Evolutionary conservation across 2,888 invertebrate species (phyloP).

Genomic region (Lamproptera curius): DNA sequence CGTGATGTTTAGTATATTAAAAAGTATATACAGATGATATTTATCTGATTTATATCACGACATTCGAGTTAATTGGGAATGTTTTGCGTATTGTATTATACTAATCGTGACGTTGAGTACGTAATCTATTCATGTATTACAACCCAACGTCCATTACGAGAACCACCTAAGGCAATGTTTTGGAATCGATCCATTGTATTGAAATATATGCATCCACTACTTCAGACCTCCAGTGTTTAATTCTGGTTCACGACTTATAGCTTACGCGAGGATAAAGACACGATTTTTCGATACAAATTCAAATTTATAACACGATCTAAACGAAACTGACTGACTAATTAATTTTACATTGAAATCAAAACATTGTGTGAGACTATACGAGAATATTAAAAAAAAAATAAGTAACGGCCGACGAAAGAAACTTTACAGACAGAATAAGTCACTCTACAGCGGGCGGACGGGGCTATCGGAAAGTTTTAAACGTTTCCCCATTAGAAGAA

Average conservation of each 20-base stretch:
- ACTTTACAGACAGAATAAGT: constrained; percentile 25
- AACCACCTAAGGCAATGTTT: constrained; percentile 18
- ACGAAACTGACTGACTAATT: too few species aligned
- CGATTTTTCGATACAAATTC: background rate
- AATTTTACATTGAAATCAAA: background rate
- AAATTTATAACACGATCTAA: background rate
- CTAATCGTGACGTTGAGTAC: constrained; percentile 10
- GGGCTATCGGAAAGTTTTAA: constrained; percentile 21
- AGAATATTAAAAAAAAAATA: background rate
- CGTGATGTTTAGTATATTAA: too few species aligned
- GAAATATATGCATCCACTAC: constrained; percentile 14
- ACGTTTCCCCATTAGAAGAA: constrained; percentile 31
- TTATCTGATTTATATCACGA: constrained; percentile 8
- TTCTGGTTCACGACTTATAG: constrained; percentile 4
- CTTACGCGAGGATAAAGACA: background rate
- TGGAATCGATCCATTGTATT: constrained; percentile 20
- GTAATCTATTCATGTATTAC: constrained; percentile 4
- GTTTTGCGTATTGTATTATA: constrained; percentile 10
- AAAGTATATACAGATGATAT: too few species aligned
- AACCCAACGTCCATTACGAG: constrained; percentile 8
- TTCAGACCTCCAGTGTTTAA: constrained; percentile 9
- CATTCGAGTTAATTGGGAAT: constrained; percentile 8
- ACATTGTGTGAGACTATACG: background rate
- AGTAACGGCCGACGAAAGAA: background rate
- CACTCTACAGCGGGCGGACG: constrained; percentile 8